Evolutionary conservation across 2,113 vertebrate genomes (phyloP), one percentile per base, ranked within the genome.

Genomic region (Pholis gunnellus): DNA sequence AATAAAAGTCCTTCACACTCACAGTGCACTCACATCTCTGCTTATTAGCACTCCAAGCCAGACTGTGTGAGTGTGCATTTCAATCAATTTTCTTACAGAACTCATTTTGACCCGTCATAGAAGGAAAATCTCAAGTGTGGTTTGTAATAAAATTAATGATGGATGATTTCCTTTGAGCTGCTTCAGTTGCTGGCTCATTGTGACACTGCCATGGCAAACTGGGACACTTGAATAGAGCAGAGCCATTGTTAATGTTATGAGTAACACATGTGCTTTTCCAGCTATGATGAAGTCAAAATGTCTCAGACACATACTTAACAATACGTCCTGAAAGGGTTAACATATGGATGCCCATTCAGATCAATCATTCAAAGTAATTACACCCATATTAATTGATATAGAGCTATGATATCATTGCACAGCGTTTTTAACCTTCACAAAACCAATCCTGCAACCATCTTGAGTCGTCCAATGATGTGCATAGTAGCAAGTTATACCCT

Each of bases 351-450:
- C 6, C 18, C 22, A 57, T n/a, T 75, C 31, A 18, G 46, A 73
- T 81, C 44, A 36, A 40, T 52, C 20, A 18, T 75, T 60, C 9
- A 75, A 25, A 15, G 10, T 34, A 52, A 52, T 54, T 17, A 38
- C 40, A 70, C 29, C 5, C 9, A 5, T 20, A 17, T 34, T 31
- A 3, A 72, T 52, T 54, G 44, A 75, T 44, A 25, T 25, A 13
- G 3, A 6, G 11, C 25, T 5, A 13, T 60, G 31, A 68, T 68
- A 4, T 48, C 22, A 66, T 0, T 38, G 6, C 15, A 44, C 11
- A 20, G 17, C 50, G 29, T 42, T n/a, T 17, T 6, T 67, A 27
- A 59, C 63, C 52, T 48, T 74, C 40, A 73, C 25, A 65, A 72
- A 65, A 64, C 25, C 50, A 27, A 40, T 52, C 36, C 42, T 27